These are phyloP conservation scores for Emydura subglobosa DNA, from an alignment of 2,113 vertebrate species.

Conservation along the genomic window DNA sequence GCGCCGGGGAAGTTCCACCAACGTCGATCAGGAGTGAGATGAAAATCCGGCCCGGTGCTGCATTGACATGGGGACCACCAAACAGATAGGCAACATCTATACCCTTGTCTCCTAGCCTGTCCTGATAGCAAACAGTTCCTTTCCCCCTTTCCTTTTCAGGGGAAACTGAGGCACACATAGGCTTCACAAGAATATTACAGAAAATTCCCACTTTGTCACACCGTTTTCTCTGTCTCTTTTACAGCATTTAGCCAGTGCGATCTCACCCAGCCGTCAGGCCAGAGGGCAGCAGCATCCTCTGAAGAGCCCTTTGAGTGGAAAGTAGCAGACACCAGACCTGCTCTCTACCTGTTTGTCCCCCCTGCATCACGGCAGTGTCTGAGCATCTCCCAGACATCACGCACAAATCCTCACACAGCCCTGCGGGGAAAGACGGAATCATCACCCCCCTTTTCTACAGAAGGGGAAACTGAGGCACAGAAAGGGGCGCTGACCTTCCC, in stretches of 20 bases:
- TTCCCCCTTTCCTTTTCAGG: neutral
- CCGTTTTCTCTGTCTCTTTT: neutral
- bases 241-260: neutral
- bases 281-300: neutral
- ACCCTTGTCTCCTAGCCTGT: neutral
- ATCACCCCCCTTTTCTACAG: neutral
- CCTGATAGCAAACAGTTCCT: neutral
- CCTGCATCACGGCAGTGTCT: neutral
- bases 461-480: neutral
- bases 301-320: neutral
- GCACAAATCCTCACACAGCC: too few relatives aligned
- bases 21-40: neutral
- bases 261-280: neutral
- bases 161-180: neutral
- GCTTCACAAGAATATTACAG: neutral
- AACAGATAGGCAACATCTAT: neutral
- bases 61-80: neutral
- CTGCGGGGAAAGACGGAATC: neutral
- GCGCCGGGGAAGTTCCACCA: neutral
- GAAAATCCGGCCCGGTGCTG: neutral
- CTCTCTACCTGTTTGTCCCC: neutral
- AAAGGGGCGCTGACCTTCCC: neutral
- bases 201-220: neutral
- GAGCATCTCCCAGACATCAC: neutral
- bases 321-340: neutral